A percentile compares a stretch with the other conserved stretches of the same genome.
phyloP scores from a whole-genome alignment of 2,888 invertebrate species.

The Heliconius ethilla region DNA sequence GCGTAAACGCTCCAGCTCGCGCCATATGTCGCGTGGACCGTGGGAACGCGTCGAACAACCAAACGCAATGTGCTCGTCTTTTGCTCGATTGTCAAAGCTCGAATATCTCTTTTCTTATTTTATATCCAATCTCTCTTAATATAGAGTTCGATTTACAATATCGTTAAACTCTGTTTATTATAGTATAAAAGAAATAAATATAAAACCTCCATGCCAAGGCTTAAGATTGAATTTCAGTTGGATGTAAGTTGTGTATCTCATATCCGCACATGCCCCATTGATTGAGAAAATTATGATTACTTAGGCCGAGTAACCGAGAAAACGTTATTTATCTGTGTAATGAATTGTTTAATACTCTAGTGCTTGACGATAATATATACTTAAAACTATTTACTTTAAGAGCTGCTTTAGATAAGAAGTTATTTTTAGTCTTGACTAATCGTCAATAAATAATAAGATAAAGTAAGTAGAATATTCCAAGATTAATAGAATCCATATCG shows the following conservation, averaged over 20 bases:
- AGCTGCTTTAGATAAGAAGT: background rate
- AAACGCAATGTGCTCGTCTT: slow-evolving; percentile 72
- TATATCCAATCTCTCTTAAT: slow-evolving; percentile 43
- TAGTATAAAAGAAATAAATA: slow-evolving; percentile 28
- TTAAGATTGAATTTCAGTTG: slow-evolving; percentile 43
- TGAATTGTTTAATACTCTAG: slow-evolving; percentile 53
- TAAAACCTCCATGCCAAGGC: slow-evolving; percentile 14
- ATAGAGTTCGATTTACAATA: slow-evolving; percentile 56
- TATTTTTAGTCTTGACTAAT: background rate
- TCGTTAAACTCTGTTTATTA: slow-evolving; percentile 1
- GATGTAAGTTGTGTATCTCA: slow-evolving; percentile 28
- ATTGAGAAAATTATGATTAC: slow-evolving; percentile 70
- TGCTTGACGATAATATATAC: background rate
- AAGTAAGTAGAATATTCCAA: background rate
- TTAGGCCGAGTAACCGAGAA: slow-evolving; percentile 65
- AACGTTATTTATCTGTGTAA: slow-evolving; percentile 55
- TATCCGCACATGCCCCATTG: slow-evolving; percentile 66
- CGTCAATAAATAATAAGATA: background rate
- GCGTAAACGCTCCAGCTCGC: slow-evolving; percentile 72
- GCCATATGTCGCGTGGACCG: slow-evolving; percentile 80
- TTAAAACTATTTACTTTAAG: background rate
- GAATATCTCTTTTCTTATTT: slow-evolving; percentile 39
- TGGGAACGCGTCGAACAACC: slow-evolving; percentile 69
- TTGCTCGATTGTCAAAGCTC: slow-evolving; percentile 65
- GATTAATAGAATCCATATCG: background rate